Base-by-base conservation (phyloP, 2,113 vertebrate genomes). In the Prochilodus magdalenae region DNA sequence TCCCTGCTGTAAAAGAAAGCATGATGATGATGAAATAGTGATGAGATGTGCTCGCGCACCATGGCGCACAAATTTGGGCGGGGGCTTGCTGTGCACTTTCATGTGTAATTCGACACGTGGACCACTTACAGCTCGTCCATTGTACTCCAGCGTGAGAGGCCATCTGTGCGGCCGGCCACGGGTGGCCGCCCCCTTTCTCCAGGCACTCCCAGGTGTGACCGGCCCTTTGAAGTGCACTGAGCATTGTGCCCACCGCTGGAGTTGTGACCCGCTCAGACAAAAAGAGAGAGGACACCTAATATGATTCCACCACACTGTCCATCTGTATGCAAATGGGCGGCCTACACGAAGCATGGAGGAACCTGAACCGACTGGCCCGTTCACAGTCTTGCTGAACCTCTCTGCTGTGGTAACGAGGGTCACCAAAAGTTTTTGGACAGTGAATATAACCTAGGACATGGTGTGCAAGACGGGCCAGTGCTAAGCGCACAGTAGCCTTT, bases 61-160 rank as follows among this genome's bases (percentile, higher is more conserved):
- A 70, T 29, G 72, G 60, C 75, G 22, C 62, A 33, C 84, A 69
- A 73, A 69, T 67, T 81, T 44, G n/a, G 57, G 14, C 67, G 1
- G 67, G 77, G 67, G 57, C 27, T 81, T 70, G 22, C 53, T 24
- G 15, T 63, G 78, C 62, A 81, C 91, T 91, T 93, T 93, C 87
- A 90, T 91, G 88, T 89, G 93, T 92, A 94, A 93, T 89, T 87
- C 84, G 89, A 94, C 91, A 89, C 92, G 85, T 63, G 83, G 89
- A 89, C 89, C 82, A 75, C 75, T 81, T 75, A 81, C 62, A 85
- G 87, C 80, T 76, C 81, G 81, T 20, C 62, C 78, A 86, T 85
- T 85, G 86, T 86, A 72, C 65, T 80, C 60, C 75, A 79, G 79
- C 47, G 71, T 0, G 1, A 92, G 85, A 89, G 90, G 85, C 91